Evolutionary conservation across 2,888 invertebrate species (phyloP).

Genomic region (Acanthopleura granulata): DNA sequence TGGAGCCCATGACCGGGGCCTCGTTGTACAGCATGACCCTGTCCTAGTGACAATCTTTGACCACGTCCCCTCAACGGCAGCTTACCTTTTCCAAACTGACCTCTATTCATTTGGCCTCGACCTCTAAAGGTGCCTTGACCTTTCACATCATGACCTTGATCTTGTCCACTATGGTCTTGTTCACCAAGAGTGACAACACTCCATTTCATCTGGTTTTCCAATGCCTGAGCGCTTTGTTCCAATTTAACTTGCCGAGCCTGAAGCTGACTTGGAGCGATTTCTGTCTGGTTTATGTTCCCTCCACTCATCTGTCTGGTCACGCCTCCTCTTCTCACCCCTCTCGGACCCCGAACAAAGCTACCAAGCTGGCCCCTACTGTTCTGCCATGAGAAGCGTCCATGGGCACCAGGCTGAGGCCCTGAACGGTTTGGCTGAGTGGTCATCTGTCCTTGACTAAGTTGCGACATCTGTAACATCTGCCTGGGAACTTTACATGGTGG

Average conservation of each 20-base stretch:
- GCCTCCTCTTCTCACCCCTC: neutral
- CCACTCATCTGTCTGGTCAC: neutral
- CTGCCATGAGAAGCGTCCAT: neutral
- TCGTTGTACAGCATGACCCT: neutral
- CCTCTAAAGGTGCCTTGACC: neutral
- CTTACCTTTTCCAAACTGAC: neutral
- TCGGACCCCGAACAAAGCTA: neutral
- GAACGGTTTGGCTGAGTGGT: neutral
- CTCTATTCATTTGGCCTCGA: neutral
- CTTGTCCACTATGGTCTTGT: neutral
- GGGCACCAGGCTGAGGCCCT: neutral
- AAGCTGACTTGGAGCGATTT: neutral
- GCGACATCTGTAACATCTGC: neutral
- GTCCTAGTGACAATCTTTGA: neutral
- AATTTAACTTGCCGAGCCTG: neutral
- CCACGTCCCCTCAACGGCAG: neutral
- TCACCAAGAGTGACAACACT: neutral
- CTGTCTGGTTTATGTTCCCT: neutral
- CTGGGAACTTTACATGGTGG: neutral
- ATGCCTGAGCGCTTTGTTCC: neutral
- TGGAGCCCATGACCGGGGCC: neutral
- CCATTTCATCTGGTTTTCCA: neutral
- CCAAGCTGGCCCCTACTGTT: neutral
- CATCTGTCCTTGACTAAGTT: too few relatives aligned
- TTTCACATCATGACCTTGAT: neutral